Evolutionary conservation across 2,797 vertebrate genomes (phyloP).

Genomic region (Myotis vivesi): DNA sequence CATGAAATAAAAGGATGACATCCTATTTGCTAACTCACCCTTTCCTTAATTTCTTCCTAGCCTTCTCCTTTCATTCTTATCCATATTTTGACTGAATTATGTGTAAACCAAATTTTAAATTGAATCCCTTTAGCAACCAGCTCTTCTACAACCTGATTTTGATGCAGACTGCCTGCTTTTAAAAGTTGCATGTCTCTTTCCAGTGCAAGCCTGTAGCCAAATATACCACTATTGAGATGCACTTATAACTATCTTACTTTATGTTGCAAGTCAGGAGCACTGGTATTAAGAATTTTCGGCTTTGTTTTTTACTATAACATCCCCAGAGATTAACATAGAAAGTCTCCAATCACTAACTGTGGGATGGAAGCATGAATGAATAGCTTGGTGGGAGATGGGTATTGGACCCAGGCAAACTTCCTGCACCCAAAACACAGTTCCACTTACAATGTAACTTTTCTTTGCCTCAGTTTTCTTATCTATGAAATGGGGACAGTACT

Average conservation of each 20-base stretch:
- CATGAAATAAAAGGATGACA: neutral
- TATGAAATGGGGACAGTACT: neutral
- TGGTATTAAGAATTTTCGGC: conserved; percentile 11
- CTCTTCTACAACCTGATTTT: conserved; percentile 48
- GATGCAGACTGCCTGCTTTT: conserved; percentile 20
- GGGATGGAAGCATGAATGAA: neutral
- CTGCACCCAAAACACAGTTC: neutral
- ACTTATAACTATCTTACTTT: neutral
- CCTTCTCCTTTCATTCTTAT: conserved; percentile 41
- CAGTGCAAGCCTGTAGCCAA: conserved; percentile 48
- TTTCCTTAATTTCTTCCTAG: conserved; percentile 3
- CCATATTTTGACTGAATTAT: conserved; percentile 57
- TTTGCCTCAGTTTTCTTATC: neutral
- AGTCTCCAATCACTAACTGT: neutral
- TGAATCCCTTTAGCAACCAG: conserved; percentile 30
- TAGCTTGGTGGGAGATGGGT: neutral
- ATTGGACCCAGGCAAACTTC: neutral
- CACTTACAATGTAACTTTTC: neutral
- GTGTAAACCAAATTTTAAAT: conserved; percentile 46
- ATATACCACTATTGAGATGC: conserved; percentile 42
- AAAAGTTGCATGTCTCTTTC: conserved; percentile 34
- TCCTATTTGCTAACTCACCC: neutral
- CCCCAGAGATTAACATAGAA: neutral
- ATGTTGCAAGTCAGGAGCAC: neutral
- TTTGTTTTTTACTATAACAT: neutral